phyloP scores from a whole-genome alignment of 2,113 vertebrate genomes.

The Nesoenas mayeri region DNA sequence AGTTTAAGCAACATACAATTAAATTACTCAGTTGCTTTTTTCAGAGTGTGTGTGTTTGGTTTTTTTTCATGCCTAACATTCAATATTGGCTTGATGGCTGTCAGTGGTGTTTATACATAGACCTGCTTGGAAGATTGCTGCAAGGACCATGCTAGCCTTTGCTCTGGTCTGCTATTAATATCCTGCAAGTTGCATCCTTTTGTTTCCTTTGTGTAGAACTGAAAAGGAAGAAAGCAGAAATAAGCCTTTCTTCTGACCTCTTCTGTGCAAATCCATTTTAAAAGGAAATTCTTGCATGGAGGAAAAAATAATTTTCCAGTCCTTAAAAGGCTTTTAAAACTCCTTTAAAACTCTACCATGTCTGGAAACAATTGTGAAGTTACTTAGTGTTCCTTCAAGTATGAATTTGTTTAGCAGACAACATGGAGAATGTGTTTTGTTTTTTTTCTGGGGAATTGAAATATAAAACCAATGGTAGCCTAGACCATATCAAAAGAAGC shows the following conservation, averaged over 20 bases:
- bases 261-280: neutral
- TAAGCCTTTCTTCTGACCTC: neutral
- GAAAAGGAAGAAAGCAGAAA: neutral
- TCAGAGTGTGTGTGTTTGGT: neutral
- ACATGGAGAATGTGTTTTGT: neutral
- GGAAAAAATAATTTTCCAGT: neutral
- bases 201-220: neutral
- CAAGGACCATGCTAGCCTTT: neutral
- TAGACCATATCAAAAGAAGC: no score
- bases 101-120: accelerated
- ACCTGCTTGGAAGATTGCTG: neutral
- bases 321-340: neutral
- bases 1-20: neutral
- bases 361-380: neutral
- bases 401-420: neutral
- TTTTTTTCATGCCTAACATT: no score
- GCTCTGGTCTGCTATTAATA: neutral
- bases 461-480: accelerated
- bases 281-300: neutral
- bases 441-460: neutral
- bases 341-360: neutral
- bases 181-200: neutral
- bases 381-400: neutral
- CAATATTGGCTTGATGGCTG: neutral
- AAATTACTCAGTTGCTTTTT: neutral